phyloP scores from a whole-genome alignment of 1,140 invertebrate species.

The Zaprionus gabonicus region DNA sequence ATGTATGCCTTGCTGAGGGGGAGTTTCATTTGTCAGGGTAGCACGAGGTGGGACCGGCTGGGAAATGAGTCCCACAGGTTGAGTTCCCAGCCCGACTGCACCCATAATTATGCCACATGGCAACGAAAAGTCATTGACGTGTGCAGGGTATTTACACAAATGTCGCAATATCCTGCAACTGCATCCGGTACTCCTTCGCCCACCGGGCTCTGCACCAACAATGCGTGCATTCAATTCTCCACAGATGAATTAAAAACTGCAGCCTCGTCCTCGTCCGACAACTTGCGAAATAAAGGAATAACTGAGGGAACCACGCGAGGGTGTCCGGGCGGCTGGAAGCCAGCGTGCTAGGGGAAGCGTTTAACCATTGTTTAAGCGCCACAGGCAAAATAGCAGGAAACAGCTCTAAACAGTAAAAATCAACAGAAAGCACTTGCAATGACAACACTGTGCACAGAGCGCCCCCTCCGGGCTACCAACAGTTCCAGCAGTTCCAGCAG shows the following conservation, averaged over 20 bases:
- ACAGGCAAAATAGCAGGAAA: slow-evolving; percentile 73
- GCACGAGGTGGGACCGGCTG: not conserved
- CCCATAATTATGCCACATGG: slow-evolving; percentile 59
- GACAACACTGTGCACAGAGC: slow-evolving; percentile 59
- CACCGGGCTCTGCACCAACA: slow-evolving; percentile 17
- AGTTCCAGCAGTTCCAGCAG: slow-evolving; percentile 51
- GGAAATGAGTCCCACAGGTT: not conserved
- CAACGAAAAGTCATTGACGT: slow-evolving; percentile 63
- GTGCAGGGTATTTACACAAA: slow-evolving; percentile 55
- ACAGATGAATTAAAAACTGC: slow-evolving; percentile 71
- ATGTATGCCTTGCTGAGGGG: not conserved
- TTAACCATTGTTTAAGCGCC: slow-evolving; percentile 77
- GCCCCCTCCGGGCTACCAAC: slow-evolving; percentile 41
- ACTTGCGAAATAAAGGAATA: slow-evolving; percentile 62
- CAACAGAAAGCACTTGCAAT: slow-evolving; percentile 66
- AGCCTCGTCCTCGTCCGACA: slow-evolving; percentile 42
- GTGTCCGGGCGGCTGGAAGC: not conserved
- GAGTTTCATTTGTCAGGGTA: slow-evolving; percentile 19
- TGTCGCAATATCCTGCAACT: slow-evolving; percentile 66
- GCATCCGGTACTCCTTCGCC: slow-evolving; percentile 44
- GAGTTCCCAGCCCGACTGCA: not conserved
- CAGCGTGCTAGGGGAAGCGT: slow-evolving; percentile 32
- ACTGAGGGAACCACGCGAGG: not conserved
- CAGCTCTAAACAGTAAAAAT: slow-evolving; percentile 52
- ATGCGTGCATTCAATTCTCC: slow-evolving; percentile 60